Percentiles rank a stretch among this genome's conserved stretches.
Evolutionary conservation across 2,888 invertebrate genomes (phyloP).

Genomic region (Ichneumoninae sp.): DNA sequence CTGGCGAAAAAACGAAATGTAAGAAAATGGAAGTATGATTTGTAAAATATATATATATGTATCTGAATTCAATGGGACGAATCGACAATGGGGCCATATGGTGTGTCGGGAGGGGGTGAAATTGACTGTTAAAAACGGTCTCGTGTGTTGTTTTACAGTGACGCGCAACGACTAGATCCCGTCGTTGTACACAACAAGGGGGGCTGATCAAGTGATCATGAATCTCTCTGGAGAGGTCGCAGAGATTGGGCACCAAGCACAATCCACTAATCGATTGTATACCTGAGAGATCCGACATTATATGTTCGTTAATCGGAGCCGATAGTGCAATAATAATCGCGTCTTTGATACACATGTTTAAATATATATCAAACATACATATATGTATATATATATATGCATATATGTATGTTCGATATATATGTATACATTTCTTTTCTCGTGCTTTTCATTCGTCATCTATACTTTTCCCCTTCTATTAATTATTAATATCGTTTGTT

Average conservation of each 20-base stretch:
- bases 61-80: slow-evolving; percentile 22
- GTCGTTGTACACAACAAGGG: slow-evolving; percentile 68
- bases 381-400: background rate
- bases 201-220: slow-evolving; percentile 71
- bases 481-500: slow-evolving; percentile 45
- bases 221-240: slow-evolving; percentile 77
- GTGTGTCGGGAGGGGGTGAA: slow-evolving; percentile 50
- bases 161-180: slow-evolving; percentile 78
- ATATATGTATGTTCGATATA: slow-evolving; percentile 17
- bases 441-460: slow-evolving; percentile 46
- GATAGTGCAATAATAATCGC: slow-evolving; percentile 64
- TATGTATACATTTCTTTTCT: slow-evolving; percentile 44
- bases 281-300: slow-evolving; percentile 49
- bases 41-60: background rate
- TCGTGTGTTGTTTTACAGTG: slow-evolving; percentile 81
- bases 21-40: background rate
- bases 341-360: slow-evolving; percentile 41
- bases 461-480: slow-evolving; percentile 49
- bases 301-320: slow-evolving; percentile 58
- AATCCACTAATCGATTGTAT: slow-evolving; percentile 72
- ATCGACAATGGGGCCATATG: slow-evolving; percentile 57
- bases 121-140: slow-evolving; percentile 67
- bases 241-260: slow-evolving; percentile 77
- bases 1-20: background rate
- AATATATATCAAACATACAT: slow-evolving; percentile 17